Evolutionary conservation across 2,113 vertebrate genomes (phyloP), one percentile per base, ranked within the genome.

Genomic region (Trematocara nigrifrons): DNA sequence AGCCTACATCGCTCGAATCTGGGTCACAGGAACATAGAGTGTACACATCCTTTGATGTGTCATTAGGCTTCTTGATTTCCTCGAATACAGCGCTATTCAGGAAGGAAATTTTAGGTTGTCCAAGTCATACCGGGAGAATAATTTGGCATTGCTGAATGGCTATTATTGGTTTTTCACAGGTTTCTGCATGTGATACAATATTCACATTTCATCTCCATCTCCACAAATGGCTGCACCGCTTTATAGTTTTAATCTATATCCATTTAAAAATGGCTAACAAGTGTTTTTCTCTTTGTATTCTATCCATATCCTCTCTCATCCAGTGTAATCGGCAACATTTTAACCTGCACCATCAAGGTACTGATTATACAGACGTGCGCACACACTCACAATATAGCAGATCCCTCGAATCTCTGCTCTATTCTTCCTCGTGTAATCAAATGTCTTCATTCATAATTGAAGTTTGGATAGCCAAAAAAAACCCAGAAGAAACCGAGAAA

Each of bases 361-460:
- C 84, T 93, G 87, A 93, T 93, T 90, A 86, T 8, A 85, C 81
- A 79, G 31, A 35, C 51, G 22, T 64, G 77, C 59, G 52, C 61
- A 51, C 84, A 64, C 81, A 85, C 78, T 81, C 76, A 89, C 85
- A 52, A 57, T 77, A 22, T 5, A 40, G 53, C 54, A 51, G 64
- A 51, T 80, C 56, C 81, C 15, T 83, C 81, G 85, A 81, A 88
- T 94, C 89, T 91, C 86, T 54, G 74, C 87, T 88, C 66, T 71
- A 89, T 87, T 90, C 81, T 88, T 91, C 79, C 69, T 84, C 77
- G 57, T 80, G 86, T 92, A 91, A 93, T 95, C 93, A 92, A 81
- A 92, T 69, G 53, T 83, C 83, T 88, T 84, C 76, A 86, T 86
- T 87, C 82, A 81, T 91, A 88, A 89, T 91, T 93, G 79, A 94